Conservation (phyloP, 2,888 invertebrate species). For the Hyppa rectilinea region DNA sequence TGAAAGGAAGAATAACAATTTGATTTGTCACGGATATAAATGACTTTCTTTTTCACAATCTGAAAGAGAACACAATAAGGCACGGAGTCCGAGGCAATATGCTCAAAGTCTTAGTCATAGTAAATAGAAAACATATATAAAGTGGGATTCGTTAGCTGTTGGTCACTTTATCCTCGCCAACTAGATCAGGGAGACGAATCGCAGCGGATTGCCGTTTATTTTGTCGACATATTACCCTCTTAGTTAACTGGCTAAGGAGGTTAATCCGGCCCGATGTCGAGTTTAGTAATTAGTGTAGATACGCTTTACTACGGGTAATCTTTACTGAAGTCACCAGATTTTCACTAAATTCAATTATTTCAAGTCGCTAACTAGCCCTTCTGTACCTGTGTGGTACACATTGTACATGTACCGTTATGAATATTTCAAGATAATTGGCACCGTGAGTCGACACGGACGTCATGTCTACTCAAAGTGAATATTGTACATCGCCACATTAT, state of each 20-base stretch:
- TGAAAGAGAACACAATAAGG: slow-evolving; percentile 8
- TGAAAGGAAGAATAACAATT: slow-evolving; percentile 9
- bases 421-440: slow-evolving; percentile 55
- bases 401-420: slow-evolving; percentile 40
- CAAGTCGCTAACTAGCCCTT: neutral
- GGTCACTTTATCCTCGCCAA: slow-evolving; percentile 60
- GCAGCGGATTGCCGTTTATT: slow-evolving; percentile 71
- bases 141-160: slow-evolving; percentile 59
- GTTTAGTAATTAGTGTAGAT: slow-evolving; percentile 72
- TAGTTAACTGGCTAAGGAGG: slow-evolving; percentile 72
- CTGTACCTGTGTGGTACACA: neutral
- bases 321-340: slow-evolving; percentile 61
- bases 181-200: slow-evolving; percentile 68
- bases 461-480: slow-evolving; percentile 48
- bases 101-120: slow-evolving; percentile 51
- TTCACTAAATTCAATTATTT: slow-evolving; percentile 46
- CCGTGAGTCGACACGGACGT: slow-evolving; percentile 37
- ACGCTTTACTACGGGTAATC: slow-evolving; percentile 69
- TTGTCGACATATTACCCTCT: slow-evolving; percentile 74
- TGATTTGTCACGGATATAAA: slow-evolving; percentile 32
- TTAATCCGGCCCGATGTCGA: slow-evolving; percentile 70
- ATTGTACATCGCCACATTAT: slow-evolving; percentile 44
- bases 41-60: slow-evolving; percentile 17
- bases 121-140: slow-evolving; percentile 52
- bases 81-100: slow-evolving; percentile 21